These are phyloP conservation scores for Pedionomus torquatus DNA, from an alignment of 2,113 vertebrate genomes.

Conservation along the genomic window DNA sequence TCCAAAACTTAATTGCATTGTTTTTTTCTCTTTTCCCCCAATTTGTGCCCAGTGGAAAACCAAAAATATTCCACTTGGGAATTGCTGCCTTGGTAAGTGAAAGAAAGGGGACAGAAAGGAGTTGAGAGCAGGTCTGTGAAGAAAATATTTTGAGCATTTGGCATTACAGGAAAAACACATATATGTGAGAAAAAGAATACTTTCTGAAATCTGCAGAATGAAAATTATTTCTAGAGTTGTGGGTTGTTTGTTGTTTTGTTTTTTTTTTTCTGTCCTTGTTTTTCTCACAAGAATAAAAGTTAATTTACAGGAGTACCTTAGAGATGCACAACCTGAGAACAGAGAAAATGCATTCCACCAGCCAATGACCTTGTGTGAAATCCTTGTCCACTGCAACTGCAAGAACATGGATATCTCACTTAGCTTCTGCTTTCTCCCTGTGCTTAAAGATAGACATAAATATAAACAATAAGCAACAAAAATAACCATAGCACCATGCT, in stretches of 20 bases:
- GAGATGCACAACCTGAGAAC: not conserved
- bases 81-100: not conserved
- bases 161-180: not conserved
- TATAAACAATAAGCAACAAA: not conserved
- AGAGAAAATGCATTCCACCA: not conserved
- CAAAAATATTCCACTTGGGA: not conserved
- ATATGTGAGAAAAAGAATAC: not conserved
- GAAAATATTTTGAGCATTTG: slow-evolving; percentile 47
- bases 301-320: not conserved
- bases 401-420: not conserved
- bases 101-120: not conserved
- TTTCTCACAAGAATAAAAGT: not conserved
- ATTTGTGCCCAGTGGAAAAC: not conserved
- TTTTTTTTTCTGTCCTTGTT: not conserved
- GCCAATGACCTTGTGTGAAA: not conserved
- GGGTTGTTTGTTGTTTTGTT: too few relatives aligned
- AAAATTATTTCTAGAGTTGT: not conserved
- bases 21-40: not conserved
- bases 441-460: not conserved
- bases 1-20: not conserved
- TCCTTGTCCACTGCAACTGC: not conserved
- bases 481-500: not conserved
- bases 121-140: not conserved
- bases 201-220: slow-evolving; percentile 3
- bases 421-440: not conserved